These are phyloP conservation scores for Hypotaenidia okinawae DNA, from an alignment of 2,797 vertebrate species.

Conservation along the genomic window DNA sequence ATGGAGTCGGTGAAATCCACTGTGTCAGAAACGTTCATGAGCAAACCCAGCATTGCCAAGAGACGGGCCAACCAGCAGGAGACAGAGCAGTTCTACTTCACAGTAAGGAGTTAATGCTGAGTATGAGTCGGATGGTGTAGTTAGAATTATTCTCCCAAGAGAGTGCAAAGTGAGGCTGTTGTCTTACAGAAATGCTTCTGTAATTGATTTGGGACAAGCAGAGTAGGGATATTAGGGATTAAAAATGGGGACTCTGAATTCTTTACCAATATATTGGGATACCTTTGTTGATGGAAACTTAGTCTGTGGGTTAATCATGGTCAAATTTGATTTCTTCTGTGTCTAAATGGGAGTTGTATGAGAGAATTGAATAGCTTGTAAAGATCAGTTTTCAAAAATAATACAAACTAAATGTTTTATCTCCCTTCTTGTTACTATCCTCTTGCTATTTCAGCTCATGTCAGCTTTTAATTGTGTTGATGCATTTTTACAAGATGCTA, in stretches of 20 bases:
- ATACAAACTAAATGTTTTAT: background rate
- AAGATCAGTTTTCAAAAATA: background rate
- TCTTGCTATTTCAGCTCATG: background rate
- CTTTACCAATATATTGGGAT: background rate
- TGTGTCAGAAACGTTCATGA: conserved; percentile 96
- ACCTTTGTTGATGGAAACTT: background rate
- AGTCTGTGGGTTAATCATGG: background rate
- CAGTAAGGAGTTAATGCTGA: conserved; percentile 77
- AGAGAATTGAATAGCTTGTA: background rate
- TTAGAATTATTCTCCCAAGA: background rate
- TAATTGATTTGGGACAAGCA: background rate
- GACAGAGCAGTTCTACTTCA: conserved; percentile 99
- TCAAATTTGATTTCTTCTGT: background rate
- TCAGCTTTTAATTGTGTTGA: background rate
- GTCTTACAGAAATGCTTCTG: background rate
- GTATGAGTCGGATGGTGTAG: rapidly evolving
- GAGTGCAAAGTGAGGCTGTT: background rate
- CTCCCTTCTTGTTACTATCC: background rate
- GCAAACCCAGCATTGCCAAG: conserved; percentile 97
- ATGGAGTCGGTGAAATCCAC: conserved; percentile 99
- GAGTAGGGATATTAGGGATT: background rate
- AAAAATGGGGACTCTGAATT: background rate
- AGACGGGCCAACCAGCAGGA: conserved; percentile 97
- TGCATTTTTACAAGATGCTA: background rate
- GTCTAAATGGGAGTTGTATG: background rate